Evolutionary conservation across 2,797 vertebrate species (phyloP).

Genomic region (Sphenodon punctatus): DNA sequence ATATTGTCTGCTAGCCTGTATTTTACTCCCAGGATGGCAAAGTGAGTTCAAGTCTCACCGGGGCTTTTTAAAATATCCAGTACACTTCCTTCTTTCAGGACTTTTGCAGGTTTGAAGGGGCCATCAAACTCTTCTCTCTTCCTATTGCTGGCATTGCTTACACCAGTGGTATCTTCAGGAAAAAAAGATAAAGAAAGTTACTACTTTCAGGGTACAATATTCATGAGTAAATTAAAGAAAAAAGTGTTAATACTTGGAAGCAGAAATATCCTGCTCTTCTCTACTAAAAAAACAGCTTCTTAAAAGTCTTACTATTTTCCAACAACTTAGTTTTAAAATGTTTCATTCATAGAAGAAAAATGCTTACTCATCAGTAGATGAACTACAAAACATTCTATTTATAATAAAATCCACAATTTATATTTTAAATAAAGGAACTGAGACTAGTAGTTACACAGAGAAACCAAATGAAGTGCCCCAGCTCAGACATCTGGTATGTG

Average conservation of each 20-base stretch:
- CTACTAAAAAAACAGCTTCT: neutral
- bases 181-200: neutral
- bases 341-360: neutral
- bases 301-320: neutral
- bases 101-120: slow-evolving; percentile 87
- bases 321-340: neutral
- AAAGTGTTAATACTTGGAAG: neutral
- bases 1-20: neutral
- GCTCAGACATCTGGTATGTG: too few species aligned
- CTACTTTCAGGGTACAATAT: neutral
- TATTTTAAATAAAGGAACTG: too few species aligned
- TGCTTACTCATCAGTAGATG: neutral
- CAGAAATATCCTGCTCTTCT: neutral
- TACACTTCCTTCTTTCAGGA: slow-evolving; percentile 93
- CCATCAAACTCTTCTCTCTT: slow-evolving; percentile 81
- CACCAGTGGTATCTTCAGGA: slow-evolving; percentile 56
- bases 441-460: too few species aligned
- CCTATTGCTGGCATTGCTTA: slow-evolving; percentile 73
- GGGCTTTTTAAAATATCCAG: slow-evolving; percentile 91
- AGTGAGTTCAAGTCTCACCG: slow-evolving; percentile 82
- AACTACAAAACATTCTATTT: too few species aligned
- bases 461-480: too few species aligned
- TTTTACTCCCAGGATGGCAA: neutral
- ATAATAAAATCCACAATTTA: too few species aligned
- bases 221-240: neutral